phyloP scores from a whole-genome alignment of 2,113 vertebrate species.

The Gila orcuttii region DNA sequence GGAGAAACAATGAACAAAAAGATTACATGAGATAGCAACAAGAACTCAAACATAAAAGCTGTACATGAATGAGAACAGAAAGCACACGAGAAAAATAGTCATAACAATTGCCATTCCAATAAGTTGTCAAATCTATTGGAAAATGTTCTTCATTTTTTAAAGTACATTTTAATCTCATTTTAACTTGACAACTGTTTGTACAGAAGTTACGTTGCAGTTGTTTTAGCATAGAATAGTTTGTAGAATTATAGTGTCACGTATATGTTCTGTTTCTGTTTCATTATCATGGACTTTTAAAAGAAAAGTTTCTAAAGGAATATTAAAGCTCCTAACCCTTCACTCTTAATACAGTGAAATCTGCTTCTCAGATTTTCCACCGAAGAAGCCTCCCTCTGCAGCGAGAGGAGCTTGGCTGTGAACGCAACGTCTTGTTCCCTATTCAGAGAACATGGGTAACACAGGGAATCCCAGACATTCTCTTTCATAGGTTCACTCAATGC shows the following conservation, averaged over 20 bases:
- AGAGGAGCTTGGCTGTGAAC: too few relatives aligned
- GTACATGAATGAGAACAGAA: neutral
- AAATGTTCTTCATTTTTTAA: neutral
- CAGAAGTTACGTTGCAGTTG: neutral
- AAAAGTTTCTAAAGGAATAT: too few relatives aligned
- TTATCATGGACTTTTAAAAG: too few relatives aligned
- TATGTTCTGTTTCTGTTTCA: too few relatives aligned
- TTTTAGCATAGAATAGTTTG: neutral
- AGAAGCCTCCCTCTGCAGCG: too few relatives aligned
- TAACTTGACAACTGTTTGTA: neutral
- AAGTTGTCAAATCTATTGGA: neutral
- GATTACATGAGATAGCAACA: neutral
- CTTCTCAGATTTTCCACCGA: too few relatives aligned
- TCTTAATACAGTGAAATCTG: too few relatives aligned
- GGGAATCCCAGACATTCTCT: too few relatives aligned
- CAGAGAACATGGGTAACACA: too few relatives aligned
- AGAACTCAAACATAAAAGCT: neutral
- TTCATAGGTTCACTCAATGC: too few relatives aligned
- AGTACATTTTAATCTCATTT: neutral
- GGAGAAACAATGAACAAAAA: neutral
- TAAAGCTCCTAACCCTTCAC: too few relatives aligned
- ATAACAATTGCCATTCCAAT: neutral
- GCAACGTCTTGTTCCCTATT: too few relatives aligned
- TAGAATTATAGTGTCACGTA: neutral
- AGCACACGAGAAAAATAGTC: neutral